A percentile compares a stretch with the other conserved stretches of the same genome.
These are phyloP conservation scores for Aspidapion aeneum DNA, from an alignment of 2,888 invertebrate species.

Conservation along the genomic window DNA sequence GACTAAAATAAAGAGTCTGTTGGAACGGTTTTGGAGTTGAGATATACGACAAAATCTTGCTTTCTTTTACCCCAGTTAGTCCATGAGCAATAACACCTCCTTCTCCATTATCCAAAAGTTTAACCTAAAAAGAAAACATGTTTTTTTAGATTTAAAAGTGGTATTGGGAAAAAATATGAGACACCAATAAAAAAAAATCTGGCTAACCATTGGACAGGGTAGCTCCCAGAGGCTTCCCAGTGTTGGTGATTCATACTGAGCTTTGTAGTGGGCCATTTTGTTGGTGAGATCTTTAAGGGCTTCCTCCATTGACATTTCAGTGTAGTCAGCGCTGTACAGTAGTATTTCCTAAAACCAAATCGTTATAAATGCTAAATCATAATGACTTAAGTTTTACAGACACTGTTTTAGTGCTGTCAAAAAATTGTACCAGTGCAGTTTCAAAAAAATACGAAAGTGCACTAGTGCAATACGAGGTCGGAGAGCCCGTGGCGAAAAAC, in stretches of 20 bases:
- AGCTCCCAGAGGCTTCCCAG: slow-evolving; percentile 47
- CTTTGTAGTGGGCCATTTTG: slow-evolving; percentile 80
- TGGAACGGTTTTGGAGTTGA: slow-evolving; percentile 82
- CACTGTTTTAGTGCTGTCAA: no score
- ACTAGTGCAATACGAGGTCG: no score
- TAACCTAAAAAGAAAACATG: no score
- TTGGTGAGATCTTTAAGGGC: slow-evolving; percentile 78
- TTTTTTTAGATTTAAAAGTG: no score
- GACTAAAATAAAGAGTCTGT: slow-evolving; percentile 84
- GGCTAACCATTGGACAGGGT: slow-evolving; percentile 50
- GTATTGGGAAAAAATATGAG: no score
- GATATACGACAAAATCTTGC: slow-evolving; percentile 81
- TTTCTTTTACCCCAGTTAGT: slow-evolving; percentile 75
- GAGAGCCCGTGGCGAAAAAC: no score
- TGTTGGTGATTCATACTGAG: slow-evolving; percentile 78
- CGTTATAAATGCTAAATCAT: slow-evolving; percentile 13
- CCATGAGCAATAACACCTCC: slow-evolving; percentile 69
- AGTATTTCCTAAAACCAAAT: slow-evolving; percentile 78
- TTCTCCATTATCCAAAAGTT: slow-evolving; percentile 57
- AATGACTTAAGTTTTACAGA: no score
- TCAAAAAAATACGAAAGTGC: no score
- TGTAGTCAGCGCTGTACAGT: slow-evolving; percentile 83
- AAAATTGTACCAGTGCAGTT: no score
- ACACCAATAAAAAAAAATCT: no score
- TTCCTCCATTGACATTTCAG: slow-evolving; percentile 69